Evolutionary conservation across 2,797 vertebrate genomes (phyloP), one percentile per base, ranked within the genome.

Genomic region (Naso thynnoides): DNA sequence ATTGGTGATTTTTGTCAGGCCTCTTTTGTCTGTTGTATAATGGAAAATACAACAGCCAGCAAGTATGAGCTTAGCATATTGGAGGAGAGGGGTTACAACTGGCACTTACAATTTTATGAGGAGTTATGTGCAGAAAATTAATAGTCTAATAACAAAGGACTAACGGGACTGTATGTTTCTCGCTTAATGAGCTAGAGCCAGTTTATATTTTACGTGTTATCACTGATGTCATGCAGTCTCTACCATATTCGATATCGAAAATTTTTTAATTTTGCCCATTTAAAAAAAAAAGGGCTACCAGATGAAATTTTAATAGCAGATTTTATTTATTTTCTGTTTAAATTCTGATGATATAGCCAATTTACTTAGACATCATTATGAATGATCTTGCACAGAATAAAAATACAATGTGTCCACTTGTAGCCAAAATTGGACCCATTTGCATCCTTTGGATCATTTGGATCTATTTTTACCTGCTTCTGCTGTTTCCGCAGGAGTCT

Each of bases 401-500:
- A 39, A 39, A 50, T 50, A 27, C 8, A 18, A 5, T 42, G 4
- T 19, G 39, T 45, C 18, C 6, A 44, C 3, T 6, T 41, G 3
- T 19, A 18, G 24, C 8, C 8, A 1, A 41, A 44, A 10, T 3
- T 24, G 15, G 7, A 68, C 41, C 0, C 41, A n/a, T 81, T 71
- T 63, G 19, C 4, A 54, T 1, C 8, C 29, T 38, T 11, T 26
- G n/a, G 15, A 66, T 50, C 9, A 9, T 26, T 4, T 27, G 21
- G 16, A 69, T 50, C 2, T 0, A n/a, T 83, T 70, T 47, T 79
- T 15, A 77, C 67, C 10, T 68, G 9, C 8, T 49, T 63, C 52
- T 61, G 7, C 39, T 90, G 24, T 82, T 49, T 90, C 71, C 58
- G 31, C 86, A 98, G 97, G 95, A 96, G 88, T 86, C 94, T 98